Base-by-base conservation (phyloP, 2,888 invertebrate genomes). In the Volucella inflata region DNA sequence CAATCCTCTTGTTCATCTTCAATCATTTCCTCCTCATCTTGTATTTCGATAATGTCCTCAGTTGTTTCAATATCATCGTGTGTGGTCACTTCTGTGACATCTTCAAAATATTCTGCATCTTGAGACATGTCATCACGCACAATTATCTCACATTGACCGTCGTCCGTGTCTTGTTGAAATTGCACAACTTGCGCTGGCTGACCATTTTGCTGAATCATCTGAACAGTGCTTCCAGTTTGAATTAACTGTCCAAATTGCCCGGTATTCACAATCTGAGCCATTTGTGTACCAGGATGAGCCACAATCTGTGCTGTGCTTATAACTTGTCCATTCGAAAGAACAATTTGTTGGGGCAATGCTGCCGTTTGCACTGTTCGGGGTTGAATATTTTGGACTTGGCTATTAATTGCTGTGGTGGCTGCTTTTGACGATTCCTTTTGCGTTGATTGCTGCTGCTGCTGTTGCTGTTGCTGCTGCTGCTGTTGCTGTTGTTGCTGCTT, bases 181-280 rank as follows among this genome's bases (percentile, higher is more conserved):
- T 89, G 89, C 10, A 89, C 87, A 2, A 89, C 88, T 75, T 89
- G 89, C 9, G 89, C 87, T 12, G 87, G 87, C 30, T 88, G 89
- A 11, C 92, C 92, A 85, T 92, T 92, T 68, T 92, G 92, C 75
- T 92, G 92, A 17, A 92, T 91, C 87, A 92, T 89, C 82, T 92
- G 92, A 51, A 92, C 80, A 0, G 92, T 91, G 71, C 91, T 92
- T 0, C 92, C 91, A 68, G 91, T 90, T 78, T 91, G 91, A 67
- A 91, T 88, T 50, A 85, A 40, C 8, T 85, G 89, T 4, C 88
- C 88, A 65, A 88, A 87, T 51, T 88, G 88, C 0, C 88, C 88
- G 2, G 90, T 88, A 81, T 89, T 91, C 2, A 92, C 89, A 14
- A 92, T 90, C 87, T 92, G 92, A 10, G 92, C 90, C 64, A 92